Conservation (phyloP, 2,888 invertebrate genomes). For the Harpalus rufipes region DNA sequence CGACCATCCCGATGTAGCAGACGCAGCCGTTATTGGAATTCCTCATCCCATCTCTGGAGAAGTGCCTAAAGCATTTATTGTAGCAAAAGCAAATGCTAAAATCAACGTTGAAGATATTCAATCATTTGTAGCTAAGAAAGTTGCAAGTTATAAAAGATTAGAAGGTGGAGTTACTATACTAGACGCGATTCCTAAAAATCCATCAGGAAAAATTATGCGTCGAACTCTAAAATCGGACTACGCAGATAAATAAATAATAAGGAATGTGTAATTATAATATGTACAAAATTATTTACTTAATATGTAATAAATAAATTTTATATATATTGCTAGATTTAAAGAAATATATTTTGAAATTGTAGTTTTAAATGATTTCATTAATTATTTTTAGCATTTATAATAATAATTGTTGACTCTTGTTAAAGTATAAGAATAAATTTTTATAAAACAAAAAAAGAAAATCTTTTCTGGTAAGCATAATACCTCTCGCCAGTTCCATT, state of each 20-base stretch:
- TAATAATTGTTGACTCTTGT: not conserved
- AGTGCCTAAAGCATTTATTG: slow-evolving; percentile 87
- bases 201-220: slow-evolving; percentile 82
- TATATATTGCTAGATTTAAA: not conserved
- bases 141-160: slow-evolving; percentile 88
- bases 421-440: no score
- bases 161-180: slow-evolving; percentile 79
- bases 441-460: no score
- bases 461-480: no score
- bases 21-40: slow-evolving; percentile 91
- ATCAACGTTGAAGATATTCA: slow-evolving; percentile 80
- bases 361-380: not conserved
- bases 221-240: slow-evolving; percentile 69
- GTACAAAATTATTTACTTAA: not conserved
- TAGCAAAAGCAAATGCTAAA: slow-evolving; percentile 77
- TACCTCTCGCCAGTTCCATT: no score
- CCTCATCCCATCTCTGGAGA: slow-evolving; percentile 85
- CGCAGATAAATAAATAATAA: slow-evolving; percentile 28
- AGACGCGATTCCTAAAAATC: slow-evolving; percentile 80
- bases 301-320: no score
- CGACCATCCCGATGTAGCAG: slow-evolving; percentile 85
- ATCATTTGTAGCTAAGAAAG: slow-evolving; percentile 82
- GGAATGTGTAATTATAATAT: not conserved
- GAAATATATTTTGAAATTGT: not conserved
- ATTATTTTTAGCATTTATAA: not conserved